phyloP scores from a whole-genome alignment of 2,113 vertebrate species.

The Camelus bactrianus region DNA sequence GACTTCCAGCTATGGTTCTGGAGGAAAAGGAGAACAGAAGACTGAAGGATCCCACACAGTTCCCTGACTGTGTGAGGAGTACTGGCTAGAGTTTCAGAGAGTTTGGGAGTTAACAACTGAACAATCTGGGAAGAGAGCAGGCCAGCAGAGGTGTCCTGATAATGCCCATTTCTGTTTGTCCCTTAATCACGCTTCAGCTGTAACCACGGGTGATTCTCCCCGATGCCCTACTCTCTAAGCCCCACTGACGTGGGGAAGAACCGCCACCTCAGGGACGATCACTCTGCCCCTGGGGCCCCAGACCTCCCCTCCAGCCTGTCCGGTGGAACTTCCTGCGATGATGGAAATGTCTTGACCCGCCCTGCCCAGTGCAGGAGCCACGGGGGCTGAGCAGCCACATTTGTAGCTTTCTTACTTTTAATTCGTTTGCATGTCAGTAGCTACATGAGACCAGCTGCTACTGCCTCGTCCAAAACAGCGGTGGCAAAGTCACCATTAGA shows the following conservation, averaged over 20 bases:
- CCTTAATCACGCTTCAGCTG: slow-evolving; percentile 37
- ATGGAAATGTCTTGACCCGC: background rate
- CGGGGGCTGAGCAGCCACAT: background rate
- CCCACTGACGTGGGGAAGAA: background rate
- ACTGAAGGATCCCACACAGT: background rate
- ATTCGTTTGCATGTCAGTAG: background rate
- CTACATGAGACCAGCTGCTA: background rate
- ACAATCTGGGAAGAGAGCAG: background rate
- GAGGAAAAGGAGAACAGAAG: background rate
- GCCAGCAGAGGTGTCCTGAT: background rate
- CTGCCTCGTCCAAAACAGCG: background rate
- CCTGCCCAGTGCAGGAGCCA: background rate
- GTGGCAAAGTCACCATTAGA: background rate
- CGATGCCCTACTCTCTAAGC: background rate
- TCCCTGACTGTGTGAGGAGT: background rate
- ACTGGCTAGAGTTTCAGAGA: slow-evolving; percentile 14
- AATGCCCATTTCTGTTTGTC: background rate
- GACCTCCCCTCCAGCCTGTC: background rate
- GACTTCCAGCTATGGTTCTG: background rate
- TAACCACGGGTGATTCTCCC: background rate
- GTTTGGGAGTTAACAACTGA: slow-evolving; percentile 19
- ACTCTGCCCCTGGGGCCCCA: accelerated
- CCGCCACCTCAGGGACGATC: background rate
- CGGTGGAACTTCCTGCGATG: background rate
- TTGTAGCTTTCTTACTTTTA: background rate